Evolutionary conservation across 2,113 vertebrate genomes (phyloP).

Genomic region (Rhinopomastus cyanomelas): DNA sequence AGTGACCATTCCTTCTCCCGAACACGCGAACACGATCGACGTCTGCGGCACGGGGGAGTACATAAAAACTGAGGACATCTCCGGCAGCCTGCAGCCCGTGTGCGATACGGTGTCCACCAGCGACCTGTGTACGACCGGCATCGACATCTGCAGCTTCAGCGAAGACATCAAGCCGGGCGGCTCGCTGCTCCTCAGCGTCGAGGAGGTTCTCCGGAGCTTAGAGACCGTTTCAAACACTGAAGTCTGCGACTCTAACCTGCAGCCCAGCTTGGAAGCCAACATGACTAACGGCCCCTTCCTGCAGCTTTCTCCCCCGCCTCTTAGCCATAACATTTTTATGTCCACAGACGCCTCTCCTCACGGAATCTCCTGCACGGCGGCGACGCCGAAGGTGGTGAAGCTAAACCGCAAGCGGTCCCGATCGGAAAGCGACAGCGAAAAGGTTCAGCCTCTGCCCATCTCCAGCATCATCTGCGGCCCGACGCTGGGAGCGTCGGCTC

Average conservation of each 20-base stretch:
- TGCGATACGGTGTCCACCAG: slow-evolving; percentile 81
- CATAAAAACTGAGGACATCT: slow-evolving; percentile 82
- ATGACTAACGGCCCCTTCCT: slow-evolving; percentile 84
- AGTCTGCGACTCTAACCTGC: slow-evolving; percentile 80
- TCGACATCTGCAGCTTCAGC: slow-evolving; percentile 88
- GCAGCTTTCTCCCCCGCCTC: slow-evolving; percentile 82
- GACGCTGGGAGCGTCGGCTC: slow-evolving; percentile 79
- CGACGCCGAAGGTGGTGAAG: slow-evolving; percentile 83
- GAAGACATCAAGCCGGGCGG: slow-evolving; percentile 90
- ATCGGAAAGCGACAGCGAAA: slow-evolving; percentile 95
- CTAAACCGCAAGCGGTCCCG: slow-evolving; percentile 92
- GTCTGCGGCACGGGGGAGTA: slow-evolving; percentile 84
- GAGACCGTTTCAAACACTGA: slow-evolving; percentile 86
- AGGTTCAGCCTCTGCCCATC: slow-evolving; percentile 92
- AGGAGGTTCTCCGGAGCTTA: slow-evolving; percentile 92
- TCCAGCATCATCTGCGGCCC: slow-evolving; percentile 92
- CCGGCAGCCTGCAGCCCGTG: slow-evolving; percentile 83
- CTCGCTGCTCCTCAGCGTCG: slow-evolving; percentile 90
- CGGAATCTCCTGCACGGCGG: slow-evolving; percentile 80
- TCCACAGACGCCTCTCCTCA: slow-evolving; percentile 78
- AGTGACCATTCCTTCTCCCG: slow-evolving; percentile 85
- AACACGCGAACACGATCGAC: slow-evolving; percentile 76
- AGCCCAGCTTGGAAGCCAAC: slow-evolving; percentile 77
- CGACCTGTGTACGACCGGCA: slow-evolving; percentile 85
- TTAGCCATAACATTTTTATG: slow-evolving; percentile 81